phyloP scores from a whole-genome alignment of 2,888 invertebrate genomes.

The Acleris cristana region DNA sequence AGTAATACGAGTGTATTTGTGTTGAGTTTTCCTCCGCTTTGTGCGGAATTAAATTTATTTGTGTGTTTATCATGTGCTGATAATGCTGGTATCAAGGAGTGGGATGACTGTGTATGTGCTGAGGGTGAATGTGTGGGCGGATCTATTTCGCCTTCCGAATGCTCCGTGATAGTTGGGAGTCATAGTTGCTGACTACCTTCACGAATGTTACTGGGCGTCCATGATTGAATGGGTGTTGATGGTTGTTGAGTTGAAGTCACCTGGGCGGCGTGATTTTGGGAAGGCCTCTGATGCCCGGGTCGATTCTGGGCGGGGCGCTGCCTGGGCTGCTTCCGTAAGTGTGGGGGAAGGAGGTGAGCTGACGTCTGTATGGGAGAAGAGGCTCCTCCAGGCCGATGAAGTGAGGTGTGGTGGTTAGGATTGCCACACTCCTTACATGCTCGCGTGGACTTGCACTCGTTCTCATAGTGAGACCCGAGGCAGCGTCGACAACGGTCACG shows the following conservation, averaged over 20 bases:
- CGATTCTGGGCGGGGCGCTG: not conserved
- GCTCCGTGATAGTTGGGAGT: not conserved
- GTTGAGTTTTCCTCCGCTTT: not conserved
- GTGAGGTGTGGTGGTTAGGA: not conserved
- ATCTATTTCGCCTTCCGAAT: too few relatives aligned
- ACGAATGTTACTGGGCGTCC: not conserved
- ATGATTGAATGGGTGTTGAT: too few relatives aligned
- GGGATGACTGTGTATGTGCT: constrained; percentile 1
- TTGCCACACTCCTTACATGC: not conserved
- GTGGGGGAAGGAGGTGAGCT: not conserved
- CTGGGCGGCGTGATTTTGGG: too few relatives aligned
- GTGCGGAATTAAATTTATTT: not conserved
- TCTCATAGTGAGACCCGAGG: not conserved
- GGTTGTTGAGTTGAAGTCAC: too few relatives aligned
- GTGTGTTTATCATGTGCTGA: too few relatives aligned
- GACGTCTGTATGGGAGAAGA: not conserved
- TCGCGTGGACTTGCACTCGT: constrained; percentile 4
- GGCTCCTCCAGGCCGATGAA: not conserved
- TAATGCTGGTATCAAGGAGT: not conserved
- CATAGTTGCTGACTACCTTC: constrained; percentile 11
- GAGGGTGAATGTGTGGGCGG: not conserved
- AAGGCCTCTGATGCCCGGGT: too few relatives aligned
- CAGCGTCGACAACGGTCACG: not conserved
- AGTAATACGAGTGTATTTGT: not conserved
- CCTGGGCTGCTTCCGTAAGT: not conserved